A percentile compares a stretch with the other conserved stretches of the same genome.
Conservation (phyloP, 2,113 vertebrate genomes). For the Dendropsophus ebraccatus region DNA sequence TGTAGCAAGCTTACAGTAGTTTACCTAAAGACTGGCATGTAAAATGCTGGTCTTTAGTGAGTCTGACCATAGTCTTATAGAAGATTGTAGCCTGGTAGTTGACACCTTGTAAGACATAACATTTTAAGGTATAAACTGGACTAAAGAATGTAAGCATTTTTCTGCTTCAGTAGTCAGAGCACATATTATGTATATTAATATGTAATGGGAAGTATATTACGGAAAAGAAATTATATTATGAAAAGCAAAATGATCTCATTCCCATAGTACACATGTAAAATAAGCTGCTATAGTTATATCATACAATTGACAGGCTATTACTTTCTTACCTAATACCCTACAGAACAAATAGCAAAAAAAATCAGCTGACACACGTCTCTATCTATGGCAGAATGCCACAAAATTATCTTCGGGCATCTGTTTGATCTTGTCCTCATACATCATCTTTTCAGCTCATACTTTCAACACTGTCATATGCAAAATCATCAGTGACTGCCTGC, state of each 20-base stretch:
- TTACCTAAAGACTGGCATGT: no score
- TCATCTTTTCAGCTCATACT: slow-evolving; percentile 41
- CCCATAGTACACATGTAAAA: not conserved
- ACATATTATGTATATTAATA: no score
- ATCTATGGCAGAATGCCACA: slow-evolving; percentile 40
- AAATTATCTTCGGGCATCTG: slow-evolving; percentile 39
- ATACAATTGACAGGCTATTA: not conserved
- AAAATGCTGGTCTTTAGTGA: no score
- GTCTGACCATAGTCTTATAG: no score
- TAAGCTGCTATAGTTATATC: not conserved
- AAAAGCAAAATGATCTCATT: not conserved
- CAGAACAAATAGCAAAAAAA: slow-evolving; percentile 11
- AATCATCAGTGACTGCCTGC: slow-evolving; percentile 38
- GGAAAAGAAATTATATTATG: no score
- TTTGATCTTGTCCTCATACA: slow-evolving; percentile 48
- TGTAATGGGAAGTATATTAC: no score
- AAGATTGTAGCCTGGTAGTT: not conserved
- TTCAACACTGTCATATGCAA: slow-evolving; percentile 51
- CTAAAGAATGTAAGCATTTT: no score
- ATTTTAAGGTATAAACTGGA: not conserved
- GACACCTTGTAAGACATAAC: not conserved
- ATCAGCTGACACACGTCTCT: slow-evolving; percentile 19
- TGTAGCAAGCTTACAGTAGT: no score
- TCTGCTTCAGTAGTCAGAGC: no score
- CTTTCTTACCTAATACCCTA: slow-evolving; percentile 15